Percentiles rank a stretch among this genome's conserved stretches.
These are phyloP conservation scores for Lepus americanus DNA, from an alignment of 2,113 vertebrate species.

Conservation along the genomic window DNA sequence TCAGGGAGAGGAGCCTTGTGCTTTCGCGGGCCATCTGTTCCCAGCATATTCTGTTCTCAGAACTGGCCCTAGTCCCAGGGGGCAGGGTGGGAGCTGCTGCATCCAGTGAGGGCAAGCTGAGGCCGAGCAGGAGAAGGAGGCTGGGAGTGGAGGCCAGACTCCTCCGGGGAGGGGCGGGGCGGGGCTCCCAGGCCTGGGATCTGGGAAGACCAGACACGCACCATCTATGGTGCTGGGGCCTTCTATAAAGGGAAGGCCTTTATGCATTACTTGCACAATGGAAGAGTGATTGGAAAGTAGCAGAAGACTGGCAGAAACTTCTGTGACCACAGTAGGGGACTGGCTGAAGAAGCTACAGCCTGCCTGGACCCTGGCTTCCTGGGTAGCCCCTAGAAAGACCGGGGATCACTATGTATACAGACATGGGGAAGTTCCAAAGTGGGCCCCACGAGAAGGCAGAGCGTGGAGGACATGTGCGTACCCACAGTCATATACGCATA, in stretches of 20 bases:
- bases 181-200: neutral
- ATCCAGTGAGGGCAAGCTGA: neutral
- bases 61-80: neutral
- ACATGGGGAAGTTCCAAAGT: neutral
- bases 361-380: neutral
- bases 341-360: neutral
- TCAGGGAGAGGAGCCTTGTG: neutral
- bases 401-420: neutral
- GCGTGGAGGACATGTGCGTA: neutral
- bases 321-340: neutral
- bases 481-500: too few relatives aligned
- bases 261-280: neutral
- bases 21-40: neutral
- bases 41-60: neutral
- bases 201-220: neutral
- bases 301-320: neutral
- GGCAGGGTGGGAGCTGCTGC: neutral
- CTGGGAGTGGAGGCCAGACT: neutral
- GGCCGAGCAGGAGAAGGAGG: neutral
- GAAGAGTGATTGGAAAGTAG: constrained; percentile 40
- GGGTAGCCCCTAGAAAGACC: neutral
- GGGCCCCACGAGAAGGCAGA: neutral
- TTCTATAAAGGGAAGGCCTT: neutral
- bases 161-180: neutral
- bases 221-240: neutral